Evolutionary conservation across 1,140 invertebrate genomes (phyloP).

Genomic region (Formica selysi): DNA sequence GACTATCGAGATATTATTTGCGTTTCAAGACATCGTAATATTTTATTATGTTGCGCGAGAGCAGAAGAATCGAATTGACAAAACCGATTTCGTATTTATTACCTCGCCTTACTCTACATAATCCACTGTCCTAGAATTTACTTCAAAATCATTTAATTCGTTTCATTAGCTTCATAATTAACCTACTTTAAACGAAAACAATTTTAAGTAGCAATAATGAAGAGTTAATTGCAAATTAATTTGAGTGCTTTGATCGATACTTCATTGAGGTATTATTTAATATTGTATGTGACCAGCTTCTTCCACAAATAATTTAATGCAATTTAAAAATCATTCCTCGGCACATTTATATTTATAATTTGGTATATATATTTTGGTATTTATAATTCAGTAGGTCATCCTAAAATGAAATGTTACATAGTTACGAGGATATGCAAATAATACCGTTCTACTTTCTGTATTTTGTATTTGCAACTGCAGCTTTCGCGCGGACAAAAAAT

Average conservation of each 20-base stretch:
- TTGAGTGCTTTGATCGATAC: constrained; percentile 31
- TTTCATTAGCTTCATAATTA: constrained; percentile 26
- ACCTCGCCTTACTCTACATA: background rate
- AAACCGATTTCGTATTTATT: background rate
- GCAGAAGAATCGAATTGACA: background rate
- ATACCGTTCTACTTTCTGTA: constrained; percentile 33
- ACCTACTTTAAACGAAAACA: background rate
- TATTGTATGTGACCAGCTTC: constrained; percentile 2
- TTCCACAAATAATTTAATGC: constrained; percentile 16
- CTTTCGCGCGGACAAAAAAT: constrained; percentile 35
- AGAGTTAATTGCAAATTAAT: constrained; percentile 50
- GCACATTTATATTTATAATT: constrained; percentile 19
- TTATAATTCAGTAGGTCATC: background rate
- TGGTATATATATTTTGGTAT: background rate
- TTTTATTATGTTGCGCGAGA: background rate
- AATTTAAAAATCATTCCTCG: constrained; percentile 37
- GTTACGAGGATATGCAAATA: constrained; percentile 50
- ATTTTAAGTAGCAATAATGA: constrained; percentile 39
- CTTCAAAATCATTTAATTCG: background rate
- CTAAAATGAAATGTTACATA: constrained; percentile 44
- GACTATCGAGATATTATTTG: constrained; percentile 31
- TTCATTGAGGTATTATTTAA: constrained; percentile 40
- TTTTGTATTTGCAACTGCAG: constrained; percentile 34
- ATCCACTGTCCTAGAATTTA: constrained; percentile 13
- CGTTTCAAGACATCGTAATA: constrained; percentile 15